These are phyloP conservation scores for Montifringilla adamsi DNA, from an alignment of 2,113 vertebrate species.

Conservation along the genomic window DNA sequence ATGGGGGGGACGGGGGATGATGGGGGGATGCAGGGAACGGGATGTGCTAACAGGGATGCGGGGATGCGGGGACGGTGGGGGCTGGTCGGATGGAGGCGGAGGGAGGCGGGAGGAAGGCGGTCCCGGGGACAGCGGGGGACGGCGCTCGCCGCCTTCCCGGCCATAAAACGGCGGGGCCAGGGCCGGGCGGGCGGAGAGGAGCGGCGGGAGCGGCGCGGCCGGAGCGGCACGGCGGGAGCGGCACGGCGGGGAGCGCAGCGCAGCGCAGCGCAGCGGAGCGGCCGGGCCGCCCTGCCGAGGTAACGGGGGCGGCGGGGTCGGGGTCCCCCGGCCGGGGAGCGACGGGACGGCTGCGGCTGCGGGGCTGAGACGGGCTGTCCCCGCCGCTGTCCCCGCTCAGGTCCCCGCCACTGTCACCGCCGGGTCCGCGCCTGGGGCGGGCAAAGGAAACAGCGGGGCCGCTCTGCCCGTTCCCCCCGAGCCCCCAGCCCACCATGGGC, in stretches of 20 bases:
- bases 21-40: not conserved
- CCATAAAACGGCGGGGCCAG: not conserved
- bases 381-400: not conserved
- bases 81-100: not conserved
- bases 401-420: not conserved
- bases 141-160: not conserved
- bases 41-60: not conserved
- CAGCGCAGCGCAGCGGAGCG: not conserved
- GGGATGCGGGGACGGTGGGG: not conserved
- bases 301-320: not conserved
- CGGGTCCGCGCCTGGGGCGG: not conserved
- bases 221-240: not conserved
- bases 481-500: not conserved
- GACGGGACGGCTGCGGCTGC: too few species aligned
- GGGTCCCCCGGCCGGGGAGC: not conserved
- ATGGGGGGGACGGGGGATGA: not conserved
- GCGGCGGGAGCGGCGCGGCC: not conserved
- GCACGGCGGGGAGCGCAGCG: not conserved
- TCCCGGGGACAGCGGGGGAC: not conserved
- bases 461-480: not conserved
- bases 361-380: not conserved
- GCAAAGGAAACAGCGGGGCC: not conserved
- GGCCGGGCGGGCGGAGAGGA: not conserved
- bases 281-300: not conserved
- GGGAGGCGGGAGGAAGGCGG: not conserved